Base-by-base conservation (phyloP, 2,888 invertebrate genomes). In the Ptilodon capucinus region DNA sequence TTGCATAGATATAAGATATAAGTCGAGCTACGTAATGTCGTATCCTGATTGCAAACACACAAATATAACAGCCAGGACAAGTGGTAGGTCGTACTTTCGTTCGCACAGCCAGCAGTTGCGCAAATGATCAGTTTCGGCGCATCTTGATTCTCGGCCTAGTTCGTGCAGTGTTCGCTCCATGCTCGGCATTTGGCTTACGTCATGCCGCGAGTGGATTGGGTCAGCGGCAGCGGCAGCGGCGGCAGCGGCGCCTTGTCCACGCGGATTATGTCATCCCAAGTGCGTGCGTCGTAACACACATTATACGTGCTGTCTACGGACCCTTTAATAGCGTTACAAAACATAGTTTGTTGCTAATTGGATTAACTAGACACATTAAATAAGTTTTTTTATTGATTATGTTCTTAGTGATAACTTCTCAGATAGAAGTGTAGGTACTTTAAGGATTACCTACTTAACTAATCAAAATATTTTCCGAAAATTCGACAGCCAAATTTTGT, bases 121-220 rank as follows among this genome's bases (percentile, higher is more conserved):
- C 72, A 83, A 86, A 76, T 67, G 67, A 76, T 81, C 76, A 76
- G 78, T 82, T 86, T 81, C 68, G 79, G 81, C 74, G 75, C 83
- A 84, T 86, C 85, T 83, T 74, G 72, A 67, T 71, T 71, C 68
- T 77, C 80, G 86, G 81, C 86, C 87, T 75, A 84, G 85, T 84
- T 87, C 68, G 71, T 55, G 54, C 60, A 62, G 49, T 48, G 46
- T 17, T 67, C 61, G 71, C 59, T 57, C 60, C 65, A 60, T 68
- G 71, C 58, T 65, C 54, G 59, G 65, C 56, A 64, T 55, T 67
- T 51, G 54, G 60, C 64, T 80, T 83, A 82, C 83, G 74, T 81
- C 81, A 85, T 68, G 63, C 64, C 66, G 60, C 70, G 46, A 58
- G 61, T 68, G 68, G 83, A 84, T 87, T 85, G 83, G 87, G 87